Percentiles rank a stretch among this genome's conserved stretches.
phyloP scores from a whole-genome alignment of 2,797 vertebrate genomes.

The Valencia hispanica region DNA sequence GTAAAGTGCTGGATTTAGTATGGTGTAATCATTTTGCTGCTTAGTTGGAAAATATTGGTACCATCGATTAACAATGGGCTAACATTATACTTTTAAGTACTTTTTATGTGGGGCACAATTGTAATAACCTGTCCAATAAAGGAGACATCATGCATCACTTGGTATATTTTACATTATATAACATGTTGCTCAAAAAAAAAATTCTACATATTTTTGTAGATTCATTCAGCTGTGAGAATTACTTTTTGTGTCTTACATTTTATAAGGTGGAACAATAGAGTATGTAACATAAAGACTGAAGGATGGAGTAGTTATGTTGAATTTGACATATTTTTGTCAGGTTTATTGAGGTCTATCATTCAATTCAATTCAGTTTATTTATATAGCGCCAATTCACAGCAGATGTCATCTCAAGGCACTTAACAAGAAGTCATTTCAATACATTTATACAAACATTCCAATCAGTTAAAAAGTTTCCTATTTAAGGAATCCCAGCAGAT shows the following conservation, averaged over 20 bases:
- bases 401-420: too few species aligned
- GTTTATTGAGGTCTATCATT: background rate
- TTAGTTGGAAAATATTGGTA: background rate
- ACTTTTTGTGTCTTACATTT: background rate
- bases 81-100: background rate
- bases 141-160: background rate
- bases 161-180: background rate
- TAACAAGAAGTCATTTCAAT: too few species aligned
- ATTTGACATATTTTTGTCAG: background rate
- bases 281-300: background rate
- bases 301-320: background rate
- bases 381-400: too few species aligned
- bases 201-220: background rate
- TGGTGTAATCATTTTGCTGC: background rate
- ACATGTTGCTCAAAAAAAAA: too few species aligned
- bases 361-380: too few species aligned
- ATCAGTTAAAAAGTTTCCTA: too few species aligned
- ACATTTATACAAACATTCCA: too few species aligned
- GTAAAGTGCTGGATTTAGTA: background rate
- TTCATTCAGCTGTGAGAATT: background rate
- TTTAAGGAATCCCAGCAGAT: too few species aligned
- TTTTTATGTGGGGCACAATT: background rate
- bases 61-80: background rate
- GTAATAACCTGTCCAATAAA: background rate
- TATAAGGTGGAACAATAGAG: background rate